Conservation (phyloP, 2,797 vertebrate genomes). For the Emydoidea blandingii region DNA sequence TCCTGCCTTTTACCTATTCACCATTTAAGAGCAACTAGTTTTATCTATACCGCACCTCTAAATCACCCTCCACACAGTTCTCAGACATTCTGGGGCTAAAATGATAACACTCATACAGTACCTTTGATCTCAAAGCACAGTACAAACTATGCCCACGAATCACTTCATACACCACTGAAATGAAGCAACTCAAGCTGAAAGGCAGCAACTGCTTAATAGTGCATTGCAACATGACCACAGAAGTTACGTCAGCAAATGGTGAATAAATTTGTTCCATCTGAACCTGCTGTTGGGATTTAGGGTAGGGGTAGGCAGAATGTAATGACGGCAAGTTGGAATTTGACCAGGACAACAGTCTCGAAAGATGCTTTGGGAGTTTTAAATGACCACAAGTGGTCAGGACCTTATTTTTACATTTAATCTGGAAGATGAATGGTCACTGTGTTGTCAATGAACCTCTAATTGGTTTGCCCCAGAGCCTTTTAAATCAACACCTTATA, state of each 20-base stretch:
- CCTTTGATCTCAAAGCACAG: constrained; percentile 7
- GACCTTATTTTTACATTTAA: not conserved
- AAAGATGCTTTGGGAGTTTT: constrained; percentile 20
- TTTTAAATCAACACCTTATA: constrained; percentile 47
- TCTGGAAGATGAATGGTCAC: constrained; percentile 46
- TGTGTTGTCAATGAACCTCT: constrained; percentile 28
- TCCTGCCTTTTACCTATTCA: not conserved
- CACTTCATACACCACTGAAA: not conserved
- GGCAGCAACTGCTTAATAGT: constrained; percentile 24
- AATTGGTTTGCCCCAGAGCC: constrained; percentile 26
- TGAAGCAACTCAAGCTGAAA: constrained; percentile 16
- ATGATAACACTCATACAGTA: not conserved
- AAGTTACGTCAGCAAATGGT: constrained; percentile 52
- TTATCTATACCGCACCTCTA: not conserved
- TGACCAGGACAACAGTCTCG: constrained; percentile 32
- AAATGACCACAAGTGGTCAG: constrained; percentile 15
- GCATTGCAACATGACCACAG: constrained; percentile 30
- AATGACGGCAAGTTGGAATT: constrained; percentile 38
- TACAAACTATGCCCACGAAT: not conserved
- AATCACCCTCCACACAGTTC: not conserved
- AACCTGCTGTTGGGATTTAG: constrained; percentile 46
- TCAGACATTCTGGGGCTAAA: not conserved
- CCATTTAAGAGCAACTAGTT: not conserved
- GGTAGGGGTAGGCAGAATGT: constrained; percentile 29
- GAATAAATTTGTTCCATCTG: constrained; percentile 32